Base-by-base conservation (phyloP, 2,113 vertebrate genomes). In the Thermophis baileyi region DNA sequence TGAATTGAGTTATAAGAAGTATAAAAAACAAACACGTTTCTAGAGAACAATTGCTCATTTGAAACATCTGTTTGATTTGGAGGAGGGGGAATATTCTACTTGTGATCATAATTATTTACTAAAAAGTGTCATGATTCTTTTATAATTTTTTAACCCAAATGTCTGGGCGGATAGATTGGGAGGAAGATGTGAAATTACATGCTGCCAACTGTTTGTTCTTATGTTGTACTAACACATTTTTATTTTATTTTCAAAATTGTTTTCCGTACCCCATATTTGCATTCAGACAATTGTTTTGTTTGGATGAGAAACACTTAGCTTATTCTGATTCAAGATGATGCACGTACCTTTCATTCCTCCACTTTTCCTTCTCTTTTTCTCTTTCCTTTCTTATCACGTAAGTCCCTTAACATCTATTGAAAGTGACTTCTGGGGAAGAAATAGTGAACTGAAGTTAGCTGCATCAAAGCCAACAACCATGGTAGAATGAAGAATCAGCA, bases 41-140 rank as follows among this genome's bases (percentile, higher is more conserved):
- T 69, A n/a, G 63, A 35, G 5, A 20, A 92, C 30, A 0, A 49
- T 22, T 92, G 93, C 46, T 91, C 35, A 86, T 96, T 94, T 94
- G 50, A 89, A 95, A 90, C 60, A 87, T 54, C 89, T 95, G 57
- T 94, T 94, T 95, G 40, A 95, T 93, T 93, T 94, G 94, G 88
- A 88, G 50, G 22, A 95, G 95, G 93, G 11, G 94, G 94, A 95
- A 95, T 51, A 50, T 53, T 94, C 24, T 47, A 63, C 92, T 94
- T 85, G 18, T 93, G 87, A 92, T 95, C 95, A 94, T 57, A 54
- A 85, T 30, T 35, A 87, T 14, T 25, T 27, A 6, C 40, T 87
- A 91, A 27, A 30, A n/a, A 40, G 47, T 27, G n/a, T 35, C n/a
- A 14, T 44, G 30, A 40, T 60, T 87, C 46, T 60, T 50, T 87